Evolutionary conservation across 2,888 invertebrate species (phyloP).

Genomic region (Acrobasis repandana): DNA sequence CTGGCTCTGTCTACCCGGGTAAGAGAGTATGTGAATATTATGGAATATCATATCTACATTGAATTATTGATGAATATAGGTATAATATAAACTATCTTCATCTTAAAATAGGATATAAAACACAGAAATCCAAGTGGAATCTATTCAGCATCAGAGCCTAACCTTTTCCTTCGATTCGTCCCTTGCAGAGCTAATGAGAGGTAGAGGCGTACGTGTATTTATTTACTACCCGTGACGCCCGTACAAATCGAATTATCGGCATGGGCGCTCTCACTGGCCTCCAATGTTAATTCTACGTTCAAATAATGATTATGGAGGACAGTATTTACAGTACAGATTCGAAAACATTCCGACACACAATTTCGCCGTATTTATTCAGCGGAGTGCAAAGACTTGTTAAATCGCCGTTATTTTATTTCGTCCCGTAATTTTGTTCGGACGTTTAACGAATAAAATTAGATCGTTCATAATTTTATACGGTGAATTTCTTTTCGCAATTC

Average conservation of each 20-base stretch:
- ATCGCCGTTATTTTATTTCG: constrained; percentile 55
- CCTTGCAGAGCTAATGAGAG: constrained; percentile 21
- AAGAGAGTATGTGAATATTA: too few relatives aligned
- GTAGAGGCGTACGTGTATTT: constrained; percentile 31
- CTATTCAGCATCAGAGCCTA: not conserved
- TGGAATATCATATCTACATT: too few relatives aligned
- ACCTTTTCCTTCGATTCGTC: constrained; percentile 4
- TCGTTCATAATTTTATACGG: constrained; percentile 56
- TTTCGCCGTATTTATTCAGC: constrained; percentile 55
- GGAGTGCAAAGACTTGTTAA: constrained; percentile 55
- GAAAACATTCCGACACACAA: constrained; percentile 60
- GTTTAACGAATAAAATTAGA: constrained; percentile 58
- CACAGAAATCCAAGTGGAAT: not conserved
- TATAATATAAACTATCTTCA: not conserved
- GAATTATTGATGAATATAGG: too few relatives aligned
- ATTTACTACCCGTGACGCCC: constrained; percentile 52
- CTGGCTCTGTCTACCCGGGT: too few relatives aligned
- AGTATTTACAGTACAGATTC: constrained; percentile 64
- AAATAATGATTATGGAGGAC: constrained; percentile 76
- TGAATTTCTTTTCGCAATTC: constrained; percentile 56
- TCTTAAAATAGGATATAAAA: too few relatives aligned
- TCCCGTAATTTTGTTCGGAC: constrained; percentile 53
- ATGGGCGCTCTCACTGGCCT: constrained; percentile 53
- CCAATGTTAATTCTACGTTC: constrained; percentile 70
- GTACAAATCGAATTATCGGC: constrained; percentile 68